Conservation (phyloP, 2,113 vertebrate genomes). For the Rhipidura dahli region DNA sequence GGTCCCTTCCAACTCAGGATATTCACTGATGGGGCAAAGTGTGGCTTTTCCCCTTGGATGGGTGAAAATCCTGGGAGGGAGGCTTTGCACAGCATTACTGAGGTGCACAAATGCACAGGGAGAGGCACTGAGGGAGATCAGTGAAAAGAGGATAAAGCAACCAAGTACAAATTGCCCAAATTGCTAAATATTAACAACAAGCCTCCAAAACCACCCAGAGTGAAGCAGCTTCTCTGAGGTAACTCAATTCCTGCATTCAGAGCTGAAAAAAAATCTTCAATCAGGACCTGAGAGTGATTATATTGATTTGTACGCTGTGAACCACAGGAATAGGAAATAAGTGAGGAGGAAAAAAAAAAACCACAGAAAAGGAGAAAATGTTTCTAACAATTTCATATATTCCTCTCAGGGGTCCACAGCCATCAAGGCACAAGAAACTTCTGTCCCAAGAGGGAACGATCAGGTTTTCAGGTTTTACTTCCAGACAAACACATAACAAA, state of each 20-base stretch:
- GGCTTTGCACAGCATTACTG: accelerated
- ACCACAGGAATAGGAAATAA: background rate
- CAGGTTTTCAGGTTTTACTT: background rate
- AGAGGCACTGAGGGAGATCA: background rate
- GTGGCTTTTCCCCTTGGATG: background rate
- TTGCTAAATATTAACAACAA: background rate
- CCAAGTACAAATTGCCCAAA: background rate
- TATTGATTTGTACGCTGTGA: background rate
- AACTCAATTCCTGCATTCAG: background rate
- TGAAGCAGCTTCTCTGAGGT: background rate
- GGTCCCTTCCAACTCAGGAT: background rate
- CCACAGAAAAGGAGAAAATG: background rate
- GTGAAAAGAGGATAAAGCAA: background rate
- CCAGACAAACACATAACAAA: background rate
- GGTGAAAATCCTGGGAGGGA: background rate
- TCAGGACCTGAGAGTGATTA: background rate
- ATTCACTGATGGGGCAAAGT: background rate
- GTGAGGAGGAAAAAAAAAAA: background rate
- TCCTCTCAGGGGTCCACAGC: background rate
- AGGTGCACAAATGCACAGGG: background rate
- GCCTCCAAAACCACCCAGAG: background rate
- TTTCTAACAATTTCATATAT: background rate
- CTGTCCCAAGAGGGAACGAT: background rate
- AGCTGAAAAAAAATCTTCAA: background rate
- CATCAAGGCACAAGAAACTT: background rate